phyloP scores from a whole-genome alignment of 2,888 invertebrate species.

The Yponomeuta cagnagella region DNA sequence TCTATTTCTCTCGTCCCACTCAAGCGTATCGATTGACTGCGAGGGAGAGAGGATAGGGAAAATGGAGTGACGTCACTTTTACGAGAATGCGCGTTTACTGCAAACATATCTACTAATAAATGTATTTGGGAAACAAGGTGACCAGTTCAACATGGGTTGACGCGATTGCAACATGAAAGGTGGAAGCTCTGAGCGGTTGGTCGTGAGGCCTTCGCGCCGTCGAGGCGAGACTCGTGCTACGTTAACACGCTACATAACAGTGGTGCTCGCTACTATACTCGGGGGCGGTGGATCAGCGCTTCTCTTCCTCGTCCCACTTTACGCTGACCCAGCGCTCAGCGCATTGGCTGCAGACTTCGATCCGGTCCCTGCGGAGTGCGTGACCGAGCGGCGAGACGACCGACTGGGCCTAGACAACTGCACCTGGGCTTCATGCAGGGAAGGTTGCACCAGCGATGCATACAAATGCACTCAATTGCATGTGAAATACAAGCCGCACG shows the following conservation, averaged over 20 bases:
- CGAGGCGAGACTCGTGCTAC: conserved; percentile 61
- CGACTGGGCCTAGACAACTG: conserved; percentile 85
- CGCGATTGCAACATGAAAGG: conserved; percentile 62
- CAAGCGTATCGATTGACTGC: too few species aligned
- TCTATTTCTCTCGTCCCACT: neutral
- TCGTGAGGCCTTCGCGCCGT: conserved; percentile 54
- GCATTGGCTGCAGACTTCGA: conserved; percentile 85
- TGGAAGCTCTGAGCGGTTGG: conserved; percentile 66
- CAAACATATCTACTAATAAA: conserved; percentile 17
- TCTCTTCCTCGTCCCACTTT: conserved; percentile 67
- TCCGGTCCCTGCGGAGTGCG: conserved; percentile 82
- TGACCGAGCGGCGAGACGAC: conserved; percentile 82
- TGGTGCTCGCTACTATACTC: conserved; percentile 58
- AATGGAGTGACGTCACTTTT: too few species aligned
- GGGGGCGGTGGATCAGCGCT: conserved; percentile 66
- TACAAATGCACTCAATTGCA: conserved; percentile 81
- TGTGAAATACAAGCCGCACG: conserved; percentile 75
- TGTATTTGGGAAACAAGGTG: conserved; percentile 32
- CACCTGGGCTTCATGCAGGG: conserved; percentile 87
- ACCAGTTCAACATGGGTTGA: conserved; percentile 62
- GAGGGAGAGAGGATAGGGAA: too few species aligned
- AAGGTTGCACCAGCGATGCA: conserved; percentile 88
- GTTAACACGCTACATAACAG: conserved; percentile 62
- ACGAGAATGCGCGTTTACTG: too few species aligned
- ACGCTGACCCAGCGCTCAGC: conserved; percentile 72